Base-by-base conservation (phyloP, 1,140 invertebrate species). In the Leptonema lineaticorne region DNA sequence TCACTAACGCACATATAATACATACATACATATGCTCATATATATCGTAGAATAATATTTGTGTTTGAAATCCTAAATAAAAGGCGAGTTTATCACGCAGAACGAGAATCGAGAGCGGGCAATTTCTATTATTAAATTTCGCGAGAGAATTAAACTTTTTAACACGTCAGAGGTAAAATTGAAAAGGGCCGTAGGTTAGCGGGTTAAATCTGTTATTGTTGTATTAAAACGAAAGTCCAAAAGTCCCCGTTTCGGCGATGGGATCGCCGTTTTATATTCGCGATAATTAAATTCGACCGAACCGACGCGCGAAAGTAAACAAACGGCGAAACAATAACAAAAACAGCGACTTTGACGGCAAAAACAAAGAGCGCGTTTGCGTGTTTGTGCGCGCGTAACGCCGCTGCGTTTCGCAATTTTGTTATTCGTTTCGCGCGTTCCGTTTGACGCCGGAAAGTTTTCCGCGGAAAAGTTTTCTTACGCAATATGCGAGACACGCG, bases 371-470 rank as follows among this genome's bases (percentile, higher is more conserved):
- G 37, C 37, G 37, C 16, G 37, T 41, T 16, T 41, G 11, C 16
- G 11, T 41, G 37, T 41, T 41, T 41, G 11, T 16, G 11, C 16
- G 37, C 16, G 11, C 16, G 11, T 16, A 11, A 41, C 37, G 3
- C 16, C 9, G 9, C 9, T 41, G n/a, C 28, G 58, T 45, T 58
- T 62, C 29, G 9, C 11, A 62, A 3, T 16, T 28, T 16, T 62
- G 7, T 37, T 41, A 41, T 41, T 3, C 16, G 37, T 41, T 9
- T 53, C 41, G n/a, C 45, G 63, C 63, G 46, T 56, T 33, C 20
- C 56, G 56, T 56, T 66, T 66, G 46, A 46, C 28, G 46, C 24
- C 26, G 50, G 56, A 64, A 66, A 66, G 46, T 66, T 66, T 66
- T 56, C 50, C 63, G 56, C 63, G n/a, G n/a, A n/a, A n/a, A n/a